Conservation (phyloP, 2,888 invertebrate species). For the Ferdinandea cuprea region DNA sequence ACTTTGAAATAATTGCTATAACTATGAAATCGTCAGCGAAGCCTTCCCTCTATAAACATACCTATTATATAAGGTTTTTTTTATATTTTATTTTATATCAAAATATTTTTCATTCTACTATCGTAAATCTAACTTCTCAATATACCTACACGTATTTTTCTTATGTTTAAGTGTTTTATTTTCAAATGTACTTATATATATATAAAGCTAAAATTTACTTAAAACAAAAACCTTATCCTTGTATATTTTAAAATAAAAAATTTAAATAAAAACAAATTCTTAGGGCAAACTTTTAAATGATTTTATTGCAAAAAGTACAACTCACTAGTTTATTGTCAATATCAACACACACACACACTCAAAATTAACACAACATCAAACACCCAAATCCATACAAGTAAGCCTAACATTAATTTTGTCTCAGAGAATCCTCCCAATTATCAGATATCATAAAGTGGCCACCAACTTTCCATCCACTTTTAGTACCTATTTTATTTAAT, state of each 20-base stretch:
- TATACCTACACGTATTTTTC: constrained; percentile 26
- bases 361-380: constrained; percentile 49
- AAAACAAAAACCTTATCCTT: constrained; percentile 29
- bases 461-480: constrained; percentile 10
- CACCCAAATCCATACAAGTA: constrained; percentile 44
- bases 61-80: constrained; percentile 34
- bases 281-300: constrained; percentile 26
- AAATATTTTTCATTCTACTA: constrained; percentile 30
- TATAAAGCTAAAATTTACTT: constrained; percentile 55
- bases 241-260: constrained; percentile 24
- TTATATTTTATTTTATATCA: constrained; percentile 15
- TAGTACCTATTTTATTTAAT: constrained; percentile 8
- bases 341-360: constrained; percentile 32
- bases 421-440: constrained; percentile 5
- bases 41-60: constrained; percentile 8
- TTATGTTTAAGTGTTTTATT: constrained; percentile 54
- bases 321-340: constrained; percentile 7
- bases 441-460: not conserved
- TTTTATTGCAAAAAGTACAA: constrained; percentile 6
- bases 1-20: constrained; percentile 17
- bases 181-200: constrained; percentile 31
- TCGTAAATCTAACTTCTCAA: constrained; percentile 35
- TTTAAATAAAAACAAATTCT: constrained; percentile 31
- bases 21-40: constrained; percentile 32
- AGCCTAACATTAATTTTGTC: constrained; percentile 4